Conservation (phyloP, 92 coral and sea anemone species). For the Phymanthus crucifer region DNA sequence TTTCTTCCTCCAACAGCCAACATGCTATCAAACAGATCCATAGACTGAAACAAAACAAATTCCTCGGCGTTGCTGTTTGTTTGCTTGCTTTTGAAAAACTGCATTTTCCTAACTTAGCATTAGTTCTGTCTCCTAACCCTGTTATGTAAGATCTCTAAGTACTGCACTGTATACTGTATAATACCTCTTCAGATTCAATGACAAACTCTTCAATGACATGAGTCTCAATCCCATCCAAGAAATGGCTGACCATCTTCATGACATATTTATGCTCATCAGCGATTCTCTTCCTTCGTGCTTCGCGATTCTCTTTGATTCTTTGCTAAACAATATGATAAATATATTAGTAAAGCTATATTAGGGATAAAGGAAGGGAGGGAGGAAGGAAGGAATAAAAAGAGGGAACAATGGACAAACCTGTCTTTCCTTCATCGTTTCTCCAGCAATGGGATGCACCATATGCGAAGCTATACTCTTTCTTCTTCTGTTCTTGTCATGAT, state of each 20-base stretch:
- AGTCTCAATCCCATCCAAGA: slow-evolving; percentile 58
- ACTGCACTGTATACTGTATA: neutral
- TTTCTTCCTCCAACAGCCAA: slow-evolving; percentile 72
- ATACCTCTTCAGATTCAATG: slow-evolving; percentile 77
- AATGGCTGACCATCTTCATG: slow-evolving; percentile 63
- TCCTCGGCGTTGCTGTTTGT: neutral
- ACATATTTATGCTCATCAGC: slow-evolving; percentile 73
- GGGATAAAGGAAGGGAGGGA: too few relatives aligned
- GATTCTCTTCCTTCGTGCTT: slow-evolving; percentile 66
- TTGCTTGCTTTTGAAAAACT: neutral
- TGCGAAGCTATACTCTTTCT: slow-evolving; percentile 65
- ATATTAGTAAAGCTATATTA: neutral
- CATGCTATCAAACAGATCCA: slow-evolving; percentile 67
- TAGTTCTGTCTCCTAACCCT: too few relatives aligned
- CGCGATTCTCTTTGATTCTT: slow-evolving; percentile 82
- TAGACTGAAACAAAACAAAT: slow-evolving; percentile 37
- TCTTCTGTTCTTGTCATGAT: slow-evolving; percentile 64
- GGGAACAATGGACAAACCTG: slow-evolving; percentile 46
- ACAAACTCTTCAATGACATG: slow-evolving; percentile 72
- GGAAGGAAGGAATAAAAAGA: neutral
- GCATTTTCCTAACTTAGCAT: too few relatives aligned
- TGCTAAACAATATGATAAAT: slow-evolving; percentile 38
- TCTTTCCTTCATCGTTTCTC: slow-evolving; percentile 80
- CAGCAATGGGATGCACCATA: slow-evolving; percentile 78
- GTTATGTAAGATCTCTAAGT: too few relatives aligned